Percentiles rank a stretch among this genome's conserved stretches.
These are phyloP conservation scores for Melieria omissa DNA, from an alignment of 2,888 invertebrate genomes.

Conservation along the genomic window DNA sequence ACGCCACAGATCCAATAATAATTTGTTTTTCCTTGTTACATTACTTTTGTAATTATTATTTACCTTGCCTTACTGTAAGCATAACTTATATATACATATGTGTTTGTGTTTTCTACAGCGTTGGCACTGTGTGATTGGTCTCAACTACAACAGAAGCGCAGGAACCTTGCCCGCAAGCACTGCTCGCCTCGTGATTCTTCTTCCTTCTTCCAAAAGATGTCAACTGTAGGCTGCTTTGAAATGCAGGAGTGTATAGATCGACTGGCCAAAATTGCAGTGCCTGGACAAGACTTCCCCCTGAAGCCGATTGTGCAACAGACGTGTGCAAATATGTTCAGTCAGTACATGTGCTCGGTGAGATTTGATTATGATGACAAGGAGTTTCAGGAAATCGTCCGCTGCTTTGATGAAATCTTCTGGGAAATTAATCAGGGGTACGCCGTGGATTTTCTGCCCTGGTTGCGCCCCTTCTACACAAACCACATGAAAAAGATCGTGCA, in stretches of 20 bases:
- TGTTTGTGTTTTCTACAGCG: conserved; percentile 71
- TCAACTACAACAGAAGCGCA: conserved; percentile 79
- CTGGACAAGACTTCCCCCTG: conserved; percentile 69
- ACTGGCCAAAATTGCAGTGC: conserved; percentile 66
- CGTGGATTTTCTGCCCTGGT: conserved; percentile 86
- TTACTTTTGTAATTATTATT: no score
- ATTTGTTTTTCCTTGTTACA: no score
- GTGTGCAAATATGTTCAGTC: conserved; percentile 85
- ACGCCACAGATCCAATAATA: no score
- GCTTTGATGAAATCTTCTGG: conserved; percentile 90
- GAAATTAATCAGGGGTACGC: conserved; percentile 91
- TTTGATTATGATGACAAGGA: conserved; percentile 77
- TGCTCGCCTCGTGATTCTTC: conserved; percentile 83
- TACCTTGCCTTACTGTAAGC: no score
- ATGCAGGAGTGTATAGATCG: conserved; percentile 72
- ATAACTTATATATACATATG: no score
- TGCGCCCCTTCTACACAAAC: conserved; percentile 77
- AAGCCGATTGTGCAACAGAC: conserved; percentile 79
- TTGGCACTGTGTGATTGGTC: conserved; percentile 91
- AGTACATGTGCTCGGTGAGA: conserved; percentile 86
- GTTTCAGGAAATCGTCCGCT: conserved; percentile 76
- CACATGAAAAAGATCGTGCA: conserved; percentile 76
- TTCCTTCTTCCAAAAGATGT: conserved; percentile 77
- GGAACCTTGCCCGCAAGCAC: conserved; percentile 81
- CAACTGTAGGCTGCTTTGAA: conserved; percentile 77